A percentile compares a stretch with the other conserved stretches of the same genome.
Conservation (phyloP, 2,888 invertebrate species). For the Pseudococcus viburni region DNA sequence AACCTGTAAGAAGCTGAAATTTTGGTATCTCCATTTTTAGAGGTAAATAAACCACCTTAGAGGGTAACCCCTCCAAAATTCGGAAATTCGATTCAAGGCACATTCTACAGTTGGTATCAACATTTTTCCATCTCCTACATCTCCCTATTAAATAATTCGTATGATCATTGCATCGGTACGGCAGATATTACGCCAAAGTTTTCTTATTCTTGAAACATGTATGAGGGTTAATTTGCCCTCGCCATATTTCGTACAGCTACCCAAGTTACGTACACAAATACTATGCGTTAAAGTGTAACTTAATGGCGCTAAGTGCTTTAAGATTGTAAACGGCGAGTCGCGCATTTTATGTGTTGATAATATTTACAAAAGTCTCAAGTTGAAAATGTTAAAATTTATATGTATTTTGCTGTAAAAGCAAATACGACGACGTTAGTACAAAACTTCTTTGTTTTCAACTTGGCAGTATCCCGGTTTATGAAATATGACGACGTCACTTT, state of each 20-base stretch:
- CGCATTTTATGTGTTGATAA: conserved; percentile 53
- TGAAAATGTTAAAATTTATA: conserved; percentile 56
- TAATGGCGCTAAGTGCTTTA: conserved; percentile 16
- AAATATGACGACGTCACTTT: conserved; percentile 46
- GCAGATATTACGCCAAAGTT: not conserved
- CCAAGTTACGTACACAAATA: not conserved
- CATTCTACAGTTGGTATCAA: too few relatives aligned
- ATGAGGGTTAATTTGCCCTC: conserved; percentile 23
- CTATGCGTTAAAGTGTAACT: conserved; percentile 13
- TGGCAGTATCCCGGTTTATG: conserved; percentile 43
- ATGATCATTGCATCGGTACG: not conserved
- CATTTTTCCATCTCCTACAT: too few relatives aligned
- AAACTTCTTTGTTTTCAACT: conserved; percentile 56
- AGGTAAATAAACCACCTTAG: too few relatives aligned
- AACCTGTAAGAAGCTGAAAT: too few relatives aligned
- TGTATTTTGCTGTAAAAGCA: conserved; percentile 39
- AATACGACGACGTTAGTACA: conserved; percentile 28
- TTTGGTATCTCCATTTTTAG: too few relatives aligned
- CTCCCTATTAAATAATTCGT: not conserved
- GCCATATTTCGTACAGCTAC: not conserved
- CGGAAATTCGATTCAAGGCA: too few relatives aligned
- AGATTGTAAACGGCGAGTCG: conserved; percentile 40
- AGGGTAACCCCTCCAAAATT: too few relatives aligned
- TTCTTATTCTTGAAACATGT: conserved; percentile 20
- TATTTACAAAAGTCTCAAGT: conserved; percentile 35